Base-by-base conservation (phyloP, 2,888 invertebrate genomes). In the Unio pictorum region DNA sequence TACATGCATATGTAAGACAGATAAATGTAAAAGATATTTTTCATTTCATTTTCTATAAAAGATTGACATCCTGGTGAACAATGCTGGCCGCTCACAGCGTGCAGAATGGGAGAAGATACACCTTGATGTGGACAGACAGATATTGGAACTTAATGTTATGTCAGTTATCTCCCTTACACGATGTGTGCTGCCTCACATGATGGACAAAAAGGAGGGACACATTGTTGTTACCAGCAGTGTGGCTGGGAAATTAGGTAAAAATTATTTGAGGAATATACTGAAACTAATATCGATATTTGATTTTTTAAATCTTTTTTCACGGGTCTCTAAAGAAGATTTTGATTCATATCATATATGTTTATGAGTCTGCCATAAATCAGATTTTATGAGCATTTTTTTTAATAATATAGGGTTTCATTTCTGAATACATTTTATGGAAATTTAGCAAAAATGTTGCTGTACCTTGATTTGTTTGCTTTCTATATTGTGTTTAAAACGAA, bases 141-240 rank as follows among this genome's bases (percentile, higher is more conserved):
- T 95, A 82, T 94, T 96, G 85, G 93, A 95, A 56, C 87, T 95
- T 68, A 95, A 96, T 88, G 94, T 95, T 0, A 94, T 96, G 78
- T 92, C 94, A 0, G 91, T 93, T 7, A 87, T 96, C 1, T 93
- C 94, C 76, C 91, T 96, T 67, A 93, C 94, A 6, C 92, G 95
- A 72, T 88, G 80, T 59, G 94, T 93, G 1, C 90, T 95, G 1
- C 92, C 92, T 30, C 93, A 95, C 87, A 95, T 88, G 86, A 65
- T 85, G 6, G 74, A 78, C 20, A 78, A 78, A 45, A 89, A 90
- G 20, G 66, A 84, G 17, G 95, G 95, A 0, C 95, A 95, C 73
- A 87, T 96, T 62, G 95, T 93, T 0, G 93, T 94, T 4, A 94
- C 93, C 20, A 94, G 95, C 2, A 95, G 95, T 86, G 79, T 93